phyloP scores from a whole-genome alignment of 2,797 vertebrate species.

The Chaetodon trifasciatus region DNA sequence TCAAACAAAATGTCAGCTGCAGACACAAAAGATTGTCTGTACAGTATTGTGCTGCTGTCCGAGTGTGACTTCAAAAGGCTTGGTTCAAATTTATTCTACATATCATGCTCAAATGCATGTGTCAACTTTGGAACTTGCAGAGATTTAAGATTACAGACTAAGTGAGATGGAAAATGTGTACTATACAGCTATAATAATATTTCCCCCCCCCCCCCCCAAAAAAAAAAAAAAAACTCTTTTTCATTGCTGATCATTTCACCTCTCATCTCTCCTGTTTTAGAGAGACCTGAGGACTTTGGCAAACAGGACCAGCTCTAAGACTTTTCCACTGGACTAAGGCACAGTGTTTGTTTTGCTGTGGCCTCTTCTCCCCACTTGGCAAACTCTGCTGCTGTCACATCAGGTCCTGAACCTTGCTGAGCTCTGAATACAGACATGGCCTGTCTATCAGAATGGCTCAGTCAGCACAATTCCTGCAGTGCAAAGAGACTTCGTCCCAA shows the following conservation, averaged over 20 bases:
- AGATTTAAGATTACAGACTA: slow-evolving; percentile 47
- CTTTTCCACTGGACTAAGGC: slow-evolving; percentile 39
- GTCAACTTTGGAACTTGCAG: slow-evolving; percentile 37
- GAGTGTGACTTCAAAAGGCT: slow-evolving; percentile 51
- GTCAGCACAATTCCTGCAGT: slow-evolving; percentile 77
- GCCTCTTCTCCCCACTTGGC: slow-evolving; percentile 48
- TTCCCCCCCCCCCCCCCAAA: background rate
- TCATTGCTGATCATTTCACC: slow-evolving; percentile 35
- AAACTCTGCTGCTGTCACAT: slow-evolving; percentile 67
- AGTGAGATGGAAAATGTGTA: slow-evolving; percentile 20
- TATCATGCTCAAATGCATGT: slow-evolving; percentile 32
- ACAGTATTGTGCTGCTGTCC: slow-evolving; percentile 24
- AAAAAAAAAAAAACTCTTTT: slow-evolving; percentile 20
- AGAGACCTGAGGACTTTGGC: slow-evolving; percentile 24
- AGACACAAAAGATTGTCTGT: slow-evolving; percentile 30
- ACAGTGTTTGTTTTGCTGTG: slow-evolving; percentile 55
- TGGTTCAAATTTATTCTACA: slow-evolving; percentile 52
- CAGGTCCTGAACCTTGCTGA: slow-evolving; percentile 56
- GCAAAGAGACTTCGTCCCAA: slow-evolving; percentile 64
- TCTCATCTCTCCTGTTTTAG: slow-evolving; percentile 23
- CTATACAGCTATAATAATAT: background rate
- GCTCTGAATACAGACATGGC: slow-evolving; percentile 65
- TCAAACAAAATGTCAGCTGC: slow-evolving; percentile 55
- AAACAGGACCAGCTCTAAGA: slow-evolving; percentile 46
- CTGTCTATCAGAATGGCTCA: slow-evolving; percentile 66